phyloP scores from a whole-genome alignment of 2,797 vertebrate species.

The Cephalopachus bancanus region DNA sequence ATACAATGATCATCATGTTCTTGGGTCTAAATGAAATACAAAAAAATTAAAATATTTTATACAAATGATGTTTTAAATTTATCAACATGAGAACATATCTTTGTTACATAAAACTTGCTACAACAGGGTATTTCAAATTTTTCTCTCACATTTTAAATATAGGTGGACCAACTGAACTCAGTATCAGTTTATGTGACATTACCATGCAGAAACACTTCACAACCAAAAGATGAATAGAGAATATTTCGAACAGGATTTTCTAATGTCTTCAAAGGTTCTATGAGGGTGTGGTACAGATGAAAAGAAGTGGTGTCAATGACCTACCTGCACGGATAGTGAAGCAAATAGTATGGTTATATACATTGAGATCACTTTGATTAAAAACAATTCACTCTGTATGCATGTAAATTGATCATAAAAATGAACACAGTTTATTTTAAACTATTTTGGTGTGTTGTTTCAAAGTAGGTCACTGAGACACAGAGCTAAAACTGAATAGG shows the following conservation, averaged over 20 bases:
- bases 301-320: constrained; percentile 89
- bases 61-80: constrained; percentile 95
- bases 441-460: constrained; percentile 95
- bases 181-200: constrained; percentile 92
- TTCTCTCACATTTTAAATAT: constrained; percentile 95
- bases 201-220: constrained; percentile 94
- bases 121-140: constrained; percentile 95
- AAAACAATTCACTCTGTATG: constrained; percentile 87
- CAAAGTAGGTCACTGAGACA: constrained; percentile 90
- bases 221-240: constrained; percentile 93
- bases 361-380: constrained; percentile 84
- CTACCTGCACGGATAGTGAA: constrained; percentile 87
- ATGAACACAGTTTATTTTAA: constrained; percentile 90
- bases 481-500: constrained; percentile 90
- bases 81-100: constrained; percentile 95
- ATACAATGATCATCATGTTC: constrained; percentile 90
- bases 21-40: constrained; percentile 91
- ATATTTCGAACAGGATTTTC: constrained; percentile 89
- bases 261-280: constrained; percentile 89
- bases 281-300: constrained; percentile 88
- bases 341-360: constrained; percentile 87
- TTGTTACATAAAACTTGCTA: constrained; percentile 98
- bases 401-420: constrained; percentile 87
- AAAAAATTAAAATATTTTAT: constrained; percentile 91
- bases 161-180: constrained; percentile 90